These are phyloP conservation scores for Pelochelys cantorii DNA, from an alignment of 2,797 vertebrate genomes.

Conservation along the genomic window DNA sequence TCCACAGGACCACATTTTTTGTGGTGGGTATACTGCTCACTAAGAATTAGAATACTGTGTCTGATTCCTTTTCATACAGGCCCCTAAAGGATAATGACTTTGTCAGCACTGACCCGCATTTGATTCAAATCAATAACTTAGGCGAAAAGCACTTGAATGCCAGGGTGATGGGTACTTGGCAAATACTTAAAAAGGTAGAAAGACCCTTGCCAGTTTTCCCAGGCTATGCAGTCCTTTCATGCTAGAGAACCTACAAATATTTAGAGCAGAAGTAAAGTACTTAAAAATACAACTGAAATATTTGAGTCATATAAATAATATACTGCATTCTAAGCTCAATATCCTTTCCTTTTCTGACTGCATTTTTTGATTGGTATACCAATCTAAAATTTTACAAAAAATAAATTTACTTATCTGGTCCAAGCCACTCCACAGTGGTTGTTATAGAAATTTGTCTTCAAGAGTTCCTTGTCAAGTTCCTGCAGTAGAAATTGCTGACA, in stretches of 20 bases:
- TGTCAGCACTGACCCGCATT: not conserved
- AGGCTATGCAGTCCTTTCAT: not conserved
- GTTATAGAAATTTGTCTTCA: not conserved
- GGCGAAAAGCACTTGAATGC: not conserved
- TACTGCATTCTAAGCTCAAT: not conserved
- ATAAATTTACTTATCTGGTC: not conserved
- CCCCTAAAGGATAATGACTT: not conserved
- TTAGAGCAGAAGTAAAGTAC: not conserved
- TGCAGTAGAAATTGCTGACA: not conserved
- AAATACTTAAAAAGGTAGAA: constrained; percentile 30
- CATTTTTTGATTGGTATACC: not conserved
- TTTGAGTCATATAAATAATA: not conserved
- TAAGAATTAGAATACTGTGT: rapidly evolving
- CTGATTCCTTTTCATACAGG: not conserved
- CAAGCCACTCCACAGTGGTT: rapidly evolving
- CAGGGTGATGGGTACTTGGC: constrained; percentile 54
- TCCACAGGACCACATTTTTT: rapidly evolving
- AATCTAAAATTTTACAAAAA: not conserved
- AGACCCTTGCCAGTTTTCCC: not conserved
- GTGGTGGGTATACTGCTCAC: not conserved
- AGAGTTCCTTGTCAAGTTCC: not conserved
- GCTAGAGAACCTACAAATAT: not conserved
- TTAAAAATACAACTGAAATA: not conserved
- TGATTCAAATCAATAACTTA: constrained; percentile 11
- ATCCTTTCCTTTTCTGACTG: not conserved